Base-by-base conservation (phyloP, 2,888 invertebrate genomes). In the Euproctis similis region DNA sequence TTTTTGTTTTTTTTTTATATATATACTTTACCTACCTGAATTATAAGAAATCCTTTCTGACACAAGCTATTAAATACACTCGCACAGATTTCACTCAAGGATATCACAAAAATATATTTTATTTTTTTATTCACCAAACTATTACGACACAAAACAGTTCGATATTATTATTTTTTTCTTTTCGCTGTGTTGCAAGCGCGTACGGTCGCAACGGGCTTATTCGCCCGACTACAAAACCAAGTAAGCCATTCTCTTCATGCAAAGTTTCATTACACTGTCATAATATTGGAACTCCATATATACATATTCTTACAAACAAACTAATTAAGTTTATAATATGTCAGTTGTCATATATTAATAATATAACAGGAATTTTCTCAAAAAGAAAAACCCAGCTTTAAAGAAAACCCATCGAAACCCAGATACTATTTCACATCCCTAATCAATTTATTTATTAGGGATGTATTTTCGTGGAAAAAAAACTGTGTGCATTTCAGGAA, bases 161-260 rank as follows among this genome's bases (percentile, higher is more conserved):
- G 16, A 5, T 8, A 19, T 19, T 19, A 8, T 21, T 18, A 10
- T 17, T 17, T 26, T 18, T 12, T 26, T 26, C n/a, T 10, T 18
- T 18, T 26, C 25, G n/a, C 25, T 11, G 17, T 10, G 11, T 10
- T 8, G 8, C 3, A 19, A 4, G 5, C 4, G 22, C 31, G 31
- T 23, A 12, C 10, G 9, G 8, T 10, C 27, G 26, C 24, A 7
- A 8, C 24, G 31, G 28, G 28, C 31, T 19, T 19, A 8, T n/a
- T 12, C 13, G 31, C 31, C 31, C 27, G 24, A 31, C 31, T 31
- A 28, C 24, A 16, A 16, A 19, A n/a, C 18, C n/a, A 9, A 6
- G 8, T 10, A 3, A 16, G 2, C 20, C 31, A 31, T 31, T 31
- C 31, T 24, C 31, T 31, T 20, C 19, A 27, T 24, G 16, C 17